Evolutionary conservation across 2,797 vertebrate species (phyloP).

Genomic region (Ptychobarbus kaznakovi): DNA sequence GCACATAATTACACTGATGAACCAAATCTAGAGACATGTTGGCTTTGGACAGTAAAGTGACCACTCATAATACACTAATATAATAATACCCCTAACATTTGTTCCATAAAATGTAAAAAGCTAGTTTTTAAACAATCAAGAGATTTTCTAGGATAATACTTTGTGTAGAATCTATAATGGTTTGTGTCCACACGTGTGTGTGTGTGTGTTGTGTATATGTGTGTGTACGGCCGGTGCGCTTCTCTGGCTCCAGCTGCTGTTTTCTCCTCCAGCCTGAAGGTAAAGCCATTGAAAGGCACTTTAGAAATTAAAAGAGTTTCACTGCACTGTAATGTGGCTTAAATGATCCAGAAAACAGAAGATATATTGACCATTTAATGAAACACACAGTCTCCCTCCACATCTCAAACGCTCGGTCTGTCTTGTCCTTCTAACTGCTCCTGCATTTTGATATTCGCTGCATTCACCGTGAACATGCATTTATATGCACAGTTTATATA

Average conservation of each 20-base stretch:
- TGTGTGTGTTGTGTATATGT: conserved; percentile 58
- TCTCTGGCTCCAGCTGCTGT: conserved; percentile 58
- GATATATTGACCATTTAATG: conserved; percentile 88
- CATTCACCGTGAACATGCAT: background rate
- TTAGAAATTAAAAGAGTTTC: conserved; percentile 84
- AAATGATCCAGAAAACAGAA: conserved; percentile 89
- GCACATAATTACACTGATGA: background rate
- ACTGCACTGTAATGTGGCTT: conserved; percentile 86
- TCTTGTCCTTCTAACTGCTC: conserved; percentile 40
- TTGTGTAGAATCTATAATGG: background rate
- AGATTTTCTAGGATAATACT: conserved; percentile 5
- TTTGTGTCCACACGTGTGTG: conserved; percentile 30
- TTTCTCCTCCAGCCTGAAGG: conserved; percentile 67
- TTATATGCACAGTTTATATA: background rate
- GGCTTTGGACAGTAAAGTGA: background rate
- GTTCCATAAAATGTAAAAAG: background rate
- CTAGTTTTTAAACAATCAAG: background rate
- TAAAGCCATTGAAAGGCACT: conserved; percentile 83
- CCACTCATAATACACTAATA: background rate
- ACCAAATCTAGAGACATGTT: background rate
- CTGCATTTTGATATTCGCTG: conserved; percentile 3
- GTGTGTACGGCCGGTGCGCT: conserved; percentile 5
- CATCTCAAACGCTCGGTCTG: conserved; percentile 14
- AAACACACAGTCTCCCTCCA: conserved; percentile 67
- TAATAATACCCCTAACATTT: background rate